A percentile compares a stretch with the other conserved stretches of the same genome.
Conservation (phyloP, 23 tunicate genomes). For the Styela clava region DNA sequence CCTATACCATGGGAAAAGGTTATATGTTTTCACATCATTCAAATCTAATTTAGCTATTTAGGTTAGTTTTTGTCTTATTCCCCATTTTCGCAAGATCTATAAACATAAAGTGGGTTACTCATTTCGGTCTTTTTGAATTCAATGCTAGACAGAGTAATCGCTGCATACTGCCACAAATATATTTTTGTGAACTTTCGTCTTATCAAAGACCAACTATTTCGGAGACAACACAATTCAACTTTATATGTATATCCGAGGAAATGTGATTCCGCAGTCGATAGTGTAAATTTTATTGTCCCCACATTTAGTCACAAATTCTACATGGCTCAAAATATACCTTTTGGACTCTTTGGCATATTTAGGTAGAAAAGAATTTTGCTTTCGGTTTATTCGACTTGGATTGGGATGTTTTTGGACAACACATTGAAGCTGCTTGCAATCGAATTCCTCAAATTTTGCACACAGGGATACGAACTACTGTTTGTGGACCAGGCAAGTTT, state of each 20-base stretch:
- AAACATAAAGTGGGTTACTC: neutral
- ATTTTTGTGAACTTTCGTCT: too few species aligned
- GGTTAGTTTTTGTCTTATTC: neutral
- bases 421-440: constrained; percentile 53
- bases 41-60: neutral
- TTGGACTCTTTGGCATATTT: too few species aligned
- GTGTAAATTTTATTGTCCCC: too few species aligned
- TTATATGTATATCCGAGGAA: too few species aligned
- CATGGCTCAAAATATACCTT: too few species aligned
- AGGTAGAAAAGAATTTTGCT: constrained; percentile 74
- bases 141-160: neutral
- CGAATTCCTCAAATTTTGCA: constrained; percentile 41
- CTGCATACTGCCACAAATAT: too few species aligned
- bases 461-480: constrained; percentile 72
- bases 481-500: constrained; percentile 94
- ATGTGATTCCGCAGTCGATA: too few species aligned
- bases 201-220: too few species aligned
- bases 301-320: too few species aligned
- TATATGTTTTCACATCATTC: neutral
- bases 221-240: too few species aligned
- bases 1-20: constrained; percentile 61
- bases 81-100: neutral
- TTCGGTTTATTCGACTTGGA: constrained; percentile 77
- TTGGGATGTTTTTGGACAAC: constrained; percentile 90
- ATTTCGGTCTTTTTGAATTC: neutral